Conservation (phyloP, 1,140 invertebrate species). For the Penaeus japonicus region DNA sequence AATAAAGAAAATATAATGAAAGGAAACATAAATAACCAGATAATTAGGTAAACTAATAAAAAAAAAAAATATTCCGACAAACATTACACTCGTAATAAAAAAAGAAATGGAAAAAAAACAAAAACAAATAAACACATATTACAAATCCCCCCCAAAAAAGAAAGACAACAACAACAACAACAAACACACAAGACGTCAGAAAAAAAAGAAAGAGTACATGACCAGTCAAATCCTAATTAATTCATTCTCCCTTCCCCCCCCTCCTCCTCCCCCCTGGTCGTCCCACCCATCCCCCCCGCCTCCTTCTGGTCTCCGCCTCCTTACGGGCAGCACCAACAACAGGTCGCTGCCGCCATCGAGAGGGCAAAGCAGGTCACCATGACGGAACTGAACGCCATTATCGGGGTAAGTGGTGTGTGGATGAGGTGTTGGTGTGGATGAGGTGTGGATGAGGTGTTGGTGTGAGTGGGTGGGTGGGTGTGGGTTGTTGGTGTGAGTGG, state of each 20-base stretch:
- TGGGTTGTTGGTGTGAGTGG: too few species aligned
- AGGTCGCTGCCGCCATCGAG: constrained; percentile 97
- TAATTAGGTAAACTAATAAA: too few species aligned
- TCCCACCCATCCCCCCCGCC: neutral
- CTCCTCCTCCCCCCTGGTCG: neutral
- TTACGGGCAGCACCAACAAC: constrained; percentile 84
- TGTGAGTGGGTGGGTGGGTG: too few species aligned
- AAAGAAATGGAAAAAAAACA: too few species aligned
- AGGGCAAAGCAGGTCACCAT: constrained; percentile 99
- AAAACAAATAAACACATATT: too few species aligned
- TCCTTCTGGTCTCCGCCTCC: constrained; percentile 10
- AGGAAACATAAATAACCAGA: too few species aligned
- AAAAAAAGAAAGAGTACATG: neutral
- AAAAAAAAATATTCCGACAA: too few species aligned
- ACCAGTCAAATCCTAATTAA: neutral
- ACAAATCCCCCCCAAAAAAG: too few species aligned
- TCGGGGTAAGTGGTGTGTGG: constrained; percentile 80
- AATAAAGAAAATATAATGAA: too few species aligned
- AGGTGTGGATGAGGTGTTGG: neutral
- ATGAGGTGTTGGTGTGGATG: neutral
- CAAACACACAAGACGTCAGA: too few species aligned
- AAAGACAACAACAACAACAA: too few species aligned
- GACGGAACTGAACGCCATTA: constrained; percentile 95
- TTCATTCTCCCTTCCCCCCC: neutral
- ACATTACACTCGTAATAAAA: too few species aligned